A percentile compares a stretch with the other conserved stretches of the same genome.
These are phyloP conservation scores for Pterocles burchelli DNA, from an alignment of 2,113 vertebrate genomes.

Conservation along the genomic window DNA sequence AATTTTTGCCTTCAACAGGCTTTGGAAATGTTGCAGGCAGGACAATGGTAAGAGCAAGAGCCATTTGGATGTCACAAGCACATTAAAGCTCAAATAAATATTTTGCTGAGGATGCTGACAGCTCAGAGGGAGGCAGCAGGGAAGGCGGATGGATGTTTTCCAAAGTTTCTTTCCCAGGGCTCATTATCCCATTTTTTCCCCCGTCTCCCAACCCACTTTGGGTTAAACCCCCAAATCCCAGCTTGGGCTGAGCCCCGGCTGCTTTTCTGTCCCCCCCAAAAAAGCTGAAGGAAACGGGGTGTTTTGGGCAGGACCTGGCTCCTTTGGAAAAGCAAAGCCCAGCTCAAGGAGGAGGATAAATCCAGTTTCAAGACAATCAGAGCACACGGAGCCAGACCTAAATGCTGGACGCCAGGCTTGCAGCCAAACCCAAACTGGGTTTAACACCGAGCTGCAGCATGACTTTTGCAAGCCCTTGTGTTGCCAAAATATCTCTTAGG, in stretches of 20 bases:
- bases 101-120: not conserved
- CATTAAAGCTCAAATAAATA: not conserved
- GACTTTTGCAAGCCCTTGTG: not conserved
- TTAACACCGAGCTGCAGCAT: rapidly evolving
- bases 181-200: not conserved
- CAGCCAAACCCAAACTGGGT: not conserved
- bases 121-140: not conserved
- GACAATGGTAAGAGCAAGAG: not conserved
- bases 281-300: rapidly evolving
- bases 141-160: not conserved
- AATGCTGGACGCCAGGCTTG: rapidly evolving
- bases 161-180: not conserved
- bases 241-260: not conserved
- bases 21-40: not conserved
- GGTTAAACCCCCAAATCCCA: not conserved
- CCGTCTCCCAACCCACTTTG: not conserved
- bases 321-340: not conserved
- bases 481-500: not conserved
- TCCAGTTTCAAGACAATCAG: not conserved
- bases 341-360: not conserved
- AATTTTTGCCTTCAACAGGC: not conserved
- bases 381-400: rapidly evolving
- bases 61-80: not conserved
- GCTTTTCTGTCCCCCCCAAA: not conserved
- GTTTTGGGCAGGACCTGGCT: not conserved